Percentiles rank a stretch among this genome's conserved stretches.
phyloP scores from a whole-genome alignment of 2,113 vertebrate genomes.

The Anhinga anhinga region DNA sequence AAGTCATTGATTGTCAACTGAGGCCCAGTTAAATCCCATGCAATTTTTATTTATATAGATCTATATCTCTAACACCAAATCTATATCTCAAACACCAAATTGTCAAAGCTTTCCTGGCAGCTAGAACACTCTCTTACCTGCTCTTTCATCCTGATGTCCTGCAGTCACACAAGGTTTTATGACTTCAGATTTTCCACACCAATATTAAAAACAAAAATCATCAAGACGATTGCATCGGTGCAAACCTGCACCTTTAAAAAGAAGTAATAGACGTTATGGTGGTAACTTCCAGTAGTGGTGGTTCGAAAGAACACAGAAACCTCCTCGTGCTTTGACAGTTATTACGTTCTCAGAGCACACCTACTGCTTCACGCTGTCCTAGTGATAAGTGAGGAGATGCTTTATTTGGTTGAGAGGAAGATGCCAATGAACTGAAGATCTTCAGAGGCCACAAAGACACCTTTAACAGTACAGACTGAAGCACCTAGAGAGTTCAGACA shows the following conservation, averaged over 20 bases:
- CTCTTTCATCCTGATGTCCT: not conserved
- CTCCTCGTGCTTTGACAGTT: not conserved
- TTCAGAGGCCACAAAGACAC: not conserved
- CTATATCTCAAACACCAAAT: not conserved
- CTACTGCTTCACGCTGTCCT: not conserved
- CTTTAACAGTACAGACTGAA: not conserved
- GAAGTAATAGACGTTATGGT: not conserved
- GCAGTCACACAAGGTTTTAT: not conserved
- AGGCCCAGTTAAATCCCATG: not conserved
- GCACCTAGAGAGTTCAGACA: not conserved
- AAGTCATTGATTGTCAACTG: not conserved
- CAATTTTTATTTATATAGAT: not conserved
- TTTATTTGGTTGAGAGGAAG: not conserved
- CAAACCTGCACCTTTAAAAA: not conserved
- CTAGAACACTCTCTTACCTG: not conserved
- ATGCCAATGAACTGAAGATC: not conserved
- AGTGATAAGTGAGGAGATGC: fast-evolving
- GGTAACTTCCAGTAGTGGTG: not conserved
- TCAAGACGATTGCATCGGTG: not conserved
- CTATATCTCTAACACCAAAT: not conserved
- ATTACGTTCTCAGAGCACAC: not conserved
- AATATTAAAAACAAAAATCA: not conserved
- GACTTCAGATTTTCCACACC: not conserved
- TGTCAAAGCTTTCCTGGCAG: not conserved
- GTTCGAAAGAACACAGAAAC: not conserved